phyloP scores from a whole-genome alignment of 2,797 vertebrate species.

The Pitangus sulphuratus region DNA sequence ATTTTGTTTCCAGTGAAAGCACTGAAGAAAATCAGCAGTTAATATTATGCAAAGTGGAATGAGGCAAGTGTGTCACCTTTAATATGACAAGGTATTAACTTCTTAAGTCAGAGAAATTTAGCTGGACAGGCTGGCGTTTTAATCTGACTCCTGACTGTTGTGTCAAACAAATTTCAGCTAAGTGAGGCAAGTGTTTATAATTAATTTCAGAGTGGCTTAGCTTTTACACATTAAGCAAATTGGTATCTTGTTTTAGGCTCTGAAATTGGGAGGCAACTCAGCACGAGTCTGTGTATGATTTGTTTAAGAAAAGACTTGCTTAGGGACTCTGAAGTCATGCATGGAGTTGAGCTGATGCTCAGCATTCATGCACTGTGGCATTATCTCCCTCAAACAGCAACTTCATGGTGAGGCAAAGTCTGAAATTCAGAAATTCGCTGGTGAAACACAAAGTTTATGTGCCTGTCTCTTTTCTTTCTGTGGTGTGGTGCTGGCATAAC shows the following conservation, averaged over 20 bases:
- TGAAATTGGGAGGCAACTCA: neutral
- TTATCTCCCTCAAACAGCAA: neutral
- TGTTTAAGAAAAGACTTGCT: neutral
- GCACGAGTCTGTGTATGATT: neutral
- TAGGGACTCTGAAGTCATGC: neutral
- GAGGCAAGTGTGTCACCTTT: neutral
- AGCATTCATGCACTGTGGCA: rapidly evolving
- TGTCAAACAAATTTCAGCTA: neutral
- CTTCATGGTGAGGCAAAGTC: neutral
- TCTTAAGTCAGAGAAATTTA: neutral
- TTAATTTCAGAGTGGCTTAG: neutral
- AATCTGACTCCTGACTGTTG: neutral
- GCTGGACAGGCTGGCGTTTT: neutral
- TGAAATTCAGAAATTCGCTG: neutral
- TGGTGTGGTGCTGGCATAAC: neutral
- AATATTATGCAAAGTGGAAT: neutral
- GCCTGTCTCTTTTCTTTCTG: neutral
- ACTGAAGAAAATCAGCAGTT: neutral
- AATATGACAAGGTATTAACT: constrained; percentile 3
- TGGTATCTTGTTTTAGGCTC: neutral
- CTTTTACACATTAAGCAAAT: constrained; percentile 2
- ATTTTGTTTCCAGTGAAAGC: neutral
- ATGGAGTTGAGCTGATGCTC: neutral
- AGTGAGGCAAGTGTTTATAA: neutral
- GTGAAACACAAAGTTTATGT: neutral